Evolutionary conservation across 2,113 vertebrate genomes (phyloP).

Genomic region (Callocephalon fimbriatum): DNA sequence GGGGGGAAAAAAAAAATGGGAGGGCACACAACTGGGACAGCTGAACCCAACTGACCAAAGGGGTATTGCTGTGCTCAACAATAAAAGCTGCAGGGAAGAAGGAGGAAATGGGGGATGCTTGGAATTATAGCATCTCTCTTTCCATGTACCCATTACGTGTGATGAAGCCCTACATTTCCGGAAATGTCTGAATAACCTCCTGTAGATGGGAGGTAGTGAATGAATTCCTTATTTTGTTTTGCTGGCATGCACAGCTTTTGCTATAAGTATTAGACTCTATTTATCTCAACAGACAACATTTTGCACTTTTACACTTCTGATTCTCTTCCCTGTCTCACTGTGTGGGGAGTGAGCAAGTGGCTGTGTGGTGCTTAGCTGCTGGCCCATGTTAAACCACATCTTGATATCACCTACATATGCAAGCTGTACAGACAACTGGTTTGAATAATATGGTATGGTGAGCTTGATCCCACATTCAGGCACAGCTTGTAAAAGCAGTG

Average conservation of each 20-base stretch:
- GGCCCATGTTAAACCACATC: neutral
- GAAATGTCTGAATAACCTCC: neutral
- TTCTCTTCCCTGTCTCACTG: neutral
- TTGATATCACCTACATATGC: neutral
- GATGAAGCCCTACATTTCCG: neutral
- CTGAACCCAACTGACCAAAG: neutral
- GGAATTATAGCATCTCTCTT: neutral
- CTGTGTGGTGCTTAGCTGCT: neutral
- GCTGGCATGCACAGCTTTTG: neutral
- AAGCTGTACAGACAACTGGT: neutral
- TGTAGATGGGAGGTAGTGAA: neutral
- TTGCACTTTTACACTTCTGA: neutral
- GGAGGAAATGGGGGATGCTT: neutral
- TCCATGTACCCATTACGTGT: fast-evolving
- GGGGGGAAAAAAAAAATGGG: neutral
- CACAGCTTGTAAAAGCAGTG: neutral
- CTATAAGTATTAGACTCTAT: neutral
- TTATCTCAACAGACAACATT: neutral
- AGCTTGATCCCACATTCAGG: neutral
- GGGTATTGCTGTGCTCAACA: neutral
- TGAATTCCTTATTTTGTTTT: neutral
- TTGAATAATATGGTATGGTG: neutral
- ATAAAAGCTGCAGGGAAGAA: neutral
- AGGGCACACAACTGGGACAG: neutral
- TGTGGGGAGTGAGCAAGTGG: neutral